Conservation (phyloP, 2,113 vertebrate species). For the Candoia aspera region DNA sequence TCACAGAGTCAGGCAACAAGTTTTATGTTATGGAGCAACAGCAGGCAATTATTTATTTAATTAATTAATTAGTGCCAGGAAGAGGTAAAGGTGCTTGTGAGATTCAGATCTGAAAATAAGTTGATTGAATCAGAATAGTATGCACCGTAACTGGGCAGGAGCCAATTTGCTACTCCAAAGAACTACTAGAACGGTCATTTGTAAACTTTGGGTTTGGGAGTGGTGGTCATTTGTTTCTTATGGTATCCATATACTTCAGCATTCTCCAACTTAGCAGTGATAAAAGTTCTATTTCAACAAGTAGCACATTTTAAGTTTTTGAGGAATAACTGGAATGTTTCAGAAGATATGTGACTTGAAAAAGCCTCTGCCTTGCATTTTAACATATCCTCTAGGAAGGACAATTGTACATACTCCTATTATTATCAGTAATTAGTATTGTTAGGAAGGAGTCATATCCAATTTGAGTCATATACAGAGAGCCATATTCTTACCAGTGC, state of each 20-base stretch:
- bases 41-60: too few relatives aligned
- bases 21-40: too few relatives aligned
- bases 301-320: background rate
- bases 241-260: background rate
- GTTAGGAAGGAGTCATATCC: too few relatives aligned
- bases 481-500: background rate
- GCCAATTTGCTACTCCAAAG: background rate
- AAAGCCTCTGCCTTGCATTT: background rate
- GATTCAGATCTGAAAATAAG: background rate
- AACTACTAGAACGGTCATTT: background rate
- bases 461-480: background rate
- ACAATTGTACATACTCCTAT: background rate
- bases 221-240: background rate
- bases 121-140: background rate
- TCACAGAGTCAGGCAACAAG: too few relatives aligned
- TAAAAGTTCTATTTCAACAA: background rate
- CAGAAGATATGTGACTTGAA: background rate
- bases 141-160: background rate
- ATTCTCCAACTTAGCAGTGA: background rate
- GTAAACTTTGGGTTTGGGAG: background rate
- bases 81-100: background rate
- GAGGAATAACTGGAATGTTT: background rate
- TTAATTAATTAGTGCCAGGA: too few relatives aligned
- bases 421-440: background rate
- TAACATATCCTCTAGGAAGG: background rate